Percentiles rank a stretch among this genome's conserved stretches.
phyloP scores from a whole-genome alignment of 2,113 vertebrate genomes.

The Sminthopsis crassicaudata region DNA sequence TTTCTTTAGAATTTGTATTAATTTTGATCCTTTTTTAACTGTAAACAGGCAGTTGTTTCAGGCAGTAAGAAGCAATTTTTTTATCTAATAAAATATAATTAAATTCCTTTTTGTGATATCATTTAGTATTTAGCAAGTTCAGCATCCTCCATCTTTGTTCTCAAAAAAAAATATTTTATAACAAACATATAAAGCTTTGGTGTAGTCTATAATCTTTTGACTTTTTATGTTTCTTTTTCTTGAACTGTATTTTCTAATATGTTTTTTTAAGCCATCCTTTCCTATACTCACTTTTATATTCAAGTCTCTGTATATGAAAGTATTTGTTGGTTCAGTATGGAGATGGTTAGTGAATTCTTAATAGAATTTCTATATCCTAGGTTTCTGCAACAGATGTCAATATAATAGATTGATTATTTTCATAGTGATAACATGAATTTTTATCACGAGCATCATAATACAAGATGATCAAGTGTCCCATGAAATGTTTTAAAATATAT shows the following conservation, averaged over 20 bases:
- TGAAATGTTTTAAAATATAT: background rate
- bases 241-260: background rate
- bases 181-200: background rate
- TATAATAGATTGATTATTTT: background rate
- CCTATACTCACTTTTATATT: background rate
- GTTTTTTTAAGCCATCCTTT: background rate
- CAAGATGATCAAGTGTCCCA: background rate
- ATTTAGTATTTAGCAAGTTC: background rate
- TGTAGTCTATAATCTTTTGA: background rate
- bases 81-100: background rate
- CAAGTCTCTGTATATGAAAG: background rate
- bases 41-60: background rate
- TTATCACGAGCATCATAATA: background rate
- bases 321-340: background rate
- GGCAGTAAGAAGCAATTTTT: background rate
- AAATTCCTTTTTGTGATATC: background rate
- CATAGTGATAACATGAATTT: background rate
- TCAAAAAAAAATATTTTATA: background rate
- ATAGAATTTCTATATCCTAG: background rate
- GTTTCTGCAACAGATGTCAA: background rate
- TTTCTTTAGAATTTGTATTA: background rate
- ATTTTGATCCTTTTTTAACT: background rate
- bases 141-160: background rate
- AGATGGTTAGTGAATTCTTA: background rate
- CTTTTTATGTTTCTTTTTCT: background rate